Conservation (phyloP, 2,888 invertebrate genomes). For the Plagodis dolabraria region DNA sequence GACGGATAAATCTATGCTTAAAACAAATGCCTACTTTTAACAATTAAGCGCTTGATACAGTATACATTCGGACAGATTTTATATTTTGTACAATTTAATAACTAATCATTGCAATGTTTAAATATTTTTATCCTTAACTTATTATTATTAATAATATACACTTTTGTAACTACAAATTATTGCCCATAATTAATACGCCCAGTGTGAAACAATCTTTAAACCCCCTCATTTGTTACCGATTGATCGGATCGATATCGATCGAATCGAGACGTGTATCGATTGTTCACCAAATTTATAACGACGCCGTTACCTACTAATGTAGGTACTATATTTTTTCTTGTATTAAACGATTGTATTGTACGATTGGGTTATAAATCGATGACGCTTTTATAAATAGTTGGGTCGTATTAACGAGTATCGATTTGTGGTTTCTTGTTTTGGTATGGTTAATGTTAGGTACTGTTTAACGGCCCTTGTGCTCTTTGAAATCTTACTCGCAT, state of each 20-base stretch:
- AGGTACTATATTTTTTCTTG: slow-evolving; percentile 14
- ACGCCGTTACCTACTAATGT: slow-evolving; percentile 15
- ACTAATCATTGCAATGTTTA: no score
- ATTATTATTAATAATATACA: not conserved
- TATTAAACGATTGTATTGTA: slow-evolving; percentile 20
- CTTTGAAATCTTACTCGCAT: no score
- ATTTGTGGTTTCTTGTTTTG: slow-evolving; percentile 9
- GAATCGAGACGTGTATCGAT: slow-evolving; percentile 40
- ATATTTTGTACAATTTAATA: no score
- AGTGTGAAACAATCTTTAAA: slow-evolving; percentile 11
- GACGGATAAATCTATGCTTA: no score
- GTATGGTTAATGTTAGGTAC: not conserved
- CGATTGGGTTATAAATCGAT: slow-evolving; percentile 23
- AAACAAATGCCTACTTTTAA: no score
- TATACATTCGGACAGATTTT: no score
- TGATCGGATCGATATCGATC: slow-evolving; percentile 42
- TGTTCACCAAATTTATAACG: slow-evolving; percentile 32
- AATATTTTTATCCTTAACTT: no score
- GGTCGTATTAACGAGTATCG: slow-evolving; percentile 1
- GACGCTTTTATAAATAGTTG: slow-evolving; percentile 13
- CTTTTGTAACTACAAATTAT: not conserved
- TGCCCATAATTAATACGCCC: not conserved
- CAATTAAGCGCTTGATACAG: no score
- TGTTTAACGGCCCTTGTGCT: no score
- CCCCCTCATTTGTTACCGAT: slow-evolving; percentile 45